Conservation (phyloP, 2,797 vertebrate genomes). For the Darevskia mixta region DNA sequence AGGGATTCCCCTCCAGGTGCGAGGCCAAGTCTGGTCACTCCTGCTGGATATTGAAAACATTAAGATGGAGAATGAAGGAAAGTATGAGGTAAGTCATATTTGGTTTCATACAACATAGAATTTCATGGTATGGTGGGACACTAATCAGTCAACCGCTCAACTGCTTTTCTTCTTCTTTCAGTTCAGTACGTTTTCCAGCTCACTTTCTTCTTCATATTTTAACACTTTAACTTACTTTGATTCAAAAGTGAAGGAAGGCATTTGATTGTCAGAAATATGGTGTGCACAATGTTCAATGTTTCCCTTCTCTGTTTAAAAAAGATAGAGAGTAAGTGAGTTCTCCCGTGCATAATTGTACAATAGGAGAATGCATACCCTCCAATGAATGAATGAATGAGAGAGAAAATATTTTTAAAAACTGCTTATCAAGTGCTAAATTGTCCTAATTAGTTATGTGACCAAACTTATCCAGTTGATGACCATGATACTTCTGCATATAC, state of each 20-base stretch:
- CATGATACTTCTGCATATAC: not conserved
- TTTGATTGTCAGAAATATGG: not conserved
- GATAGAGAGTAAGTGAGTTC: not conserved
- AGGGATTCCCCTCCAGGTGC: constrained; percentile 87
- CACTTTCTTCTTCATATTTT: not conserved
- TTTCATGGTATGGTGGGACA: not conserved
- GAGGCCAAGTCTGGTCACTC: constrained; percentile 88
- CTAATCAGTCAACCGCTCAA: no score
- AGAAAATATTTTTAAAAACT: not conserved
- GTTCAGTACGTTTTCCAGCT: not conserved
- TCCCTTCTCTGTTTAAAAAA: not conserved
- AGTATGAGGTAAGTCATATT: constrained; percentile 84
- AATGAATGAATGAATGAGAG: not conserved
- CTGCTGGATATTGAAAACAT: constrained; percentile 86
- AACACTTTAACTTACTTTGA: not conserved
- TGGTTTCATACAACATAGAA: not conserved
- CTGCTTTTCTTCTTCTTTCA: no score
- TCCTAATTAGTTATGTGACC: not conserved
- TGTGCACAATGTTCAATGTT: not conserved
- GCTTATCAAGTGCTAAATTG: not conserved
- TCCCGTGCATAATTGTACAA: not conserved
- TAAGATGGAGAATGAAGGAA: constrained; percentile 85
- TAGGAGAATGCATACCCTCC: not conserved
- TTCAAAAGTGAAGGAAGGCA: not conserved
- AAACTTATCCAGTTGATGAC: not conserved